Percentiles rank a stretch among this genome's conserved stretches.
Conservation (phyloP, 1,140 invertebrate genomes). For the Pectinophora gossypiella region DNA sequence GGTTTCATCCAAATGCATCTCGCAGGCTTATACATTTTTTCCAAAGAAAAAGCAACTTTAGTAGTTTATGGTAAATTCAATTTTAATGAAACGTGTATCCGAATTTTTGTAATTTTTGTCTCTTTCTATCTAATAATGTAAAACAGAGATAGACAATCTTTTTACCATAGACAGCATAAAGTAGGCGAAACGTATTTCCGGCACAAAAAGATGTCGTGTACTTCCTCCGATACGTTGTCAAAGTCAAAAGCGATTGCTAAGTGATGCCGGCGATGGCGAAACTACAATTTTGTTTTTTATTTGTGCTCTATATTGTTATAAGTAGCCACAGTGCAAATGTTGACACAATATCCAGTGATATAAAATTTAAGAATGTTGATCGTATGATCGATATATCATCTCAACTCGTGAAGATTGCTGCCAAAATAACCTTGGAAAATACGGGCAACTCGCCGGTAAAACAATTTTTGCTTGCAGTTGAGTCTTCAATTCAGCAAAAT, state of each 20-base stretch:
- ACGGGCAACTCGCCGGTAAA: slow-evolving; percentile 81
- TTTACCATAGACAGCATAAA: not conserved
- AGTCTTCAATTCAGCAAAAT: slow-evolving; percentile 78
- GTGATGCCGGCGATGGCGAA: slow-evolving; percentile 57
- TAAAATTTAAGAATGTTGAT: slow-evolving; percentile 89
- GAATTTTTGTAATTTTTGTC: not conserved
- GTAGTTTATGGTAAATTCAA: no score
- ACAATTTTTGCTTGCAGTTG: slow-evolving; percentile 84
- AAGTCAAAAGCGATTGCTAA: slow-evolving; percentile 48
- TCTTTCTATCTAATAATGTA: not conserved
- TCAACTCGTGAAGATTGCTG: slow-evolving; percentile 90
- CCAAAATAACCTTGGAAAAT: slow-evolving; percentile 90
- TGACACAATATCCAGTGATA: slow-evolving; percentile 63
- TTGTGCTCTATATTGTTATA: slow-evolving; percentile 38
- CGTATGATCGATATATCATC: slow-evolving; percentile 90
- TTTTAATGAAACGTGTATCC: no score
- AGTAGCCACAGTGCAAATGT: slow-evolving; percentile 43
- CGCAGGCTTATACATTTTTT: no score
- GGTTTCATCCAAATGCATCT: no score
- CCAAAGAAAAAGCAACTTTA: no score
- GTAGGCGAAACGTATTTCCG: slow-evolving; percentile 64
- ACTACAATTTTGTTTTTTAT: slow-evolving; percentile 44
- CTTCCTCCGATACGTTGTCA: slow-evolving; percentile 36
- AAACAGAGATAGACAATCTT: not conserved
- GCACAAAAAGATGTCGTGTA: slow-evolving; percentile 23